Base-by-base conservation (phyloP, 2,888 invertebrate genomes). In the Ryuthela nishihirai region DNA sequence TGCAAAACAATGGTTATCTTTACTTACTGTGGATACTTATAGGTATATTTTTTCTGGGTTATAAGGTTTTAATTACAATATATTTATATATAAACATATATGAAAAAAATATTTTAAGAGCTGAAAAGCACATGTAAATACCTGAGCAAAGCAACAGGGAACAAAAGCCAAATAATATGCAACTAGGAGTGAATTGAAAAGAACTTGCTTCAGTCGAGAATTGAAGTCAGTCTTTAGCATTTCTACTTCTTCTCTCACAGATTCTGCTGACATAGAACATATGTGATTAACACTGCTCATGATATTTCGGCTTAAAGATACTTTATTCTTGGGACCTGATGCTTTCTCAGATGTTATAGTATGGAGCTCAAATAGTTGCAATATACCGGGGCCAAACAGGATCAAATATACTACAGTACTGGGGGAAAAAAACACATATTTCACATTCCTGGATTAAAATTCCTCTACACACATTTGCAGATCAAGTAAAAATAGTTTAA, bases 161-260 rank as follows among this genome's bases (percentile, higher is more conserved):
- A 94, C 82, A 71, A 92, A 87, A 53, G 89, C 87, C 36, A 88
- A 84, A 73, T 91, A 92, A 72, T 93, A 94, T 0, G 91, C 87
- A 67, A 86, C 87, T 5, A 88, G 75, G 38, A 92, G 81, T 0
- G 93, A 88, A 65, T 85, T 82, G 72, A 88, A 90, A 2, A 97
- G 78, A 53, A 93, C 85, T 74, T 90, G 88, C 74, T 92, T 93
- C 70, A 95, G 81, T 32, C 95, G 79, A 64, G 83, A 81, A 72
- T 94, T 94, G 71, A 97, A 94, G 75, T 95, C 95, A 26, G 83
- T 82, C 64, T 88, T 83, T 6, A 98, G 74, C 35, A 80, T 79
- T 62, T 91, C 88, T 34, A 93, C 91, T 76, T 98, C 98, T 2
- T 84, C 83, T 47, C 95, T 79, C 15, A 79, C 74, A 15, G 72